These are phyloP conservation scores for Drosophila longiperda DNA, from an alignment of 2,888 invertebrate genomes.

Conservation along the genomic window DNA sequence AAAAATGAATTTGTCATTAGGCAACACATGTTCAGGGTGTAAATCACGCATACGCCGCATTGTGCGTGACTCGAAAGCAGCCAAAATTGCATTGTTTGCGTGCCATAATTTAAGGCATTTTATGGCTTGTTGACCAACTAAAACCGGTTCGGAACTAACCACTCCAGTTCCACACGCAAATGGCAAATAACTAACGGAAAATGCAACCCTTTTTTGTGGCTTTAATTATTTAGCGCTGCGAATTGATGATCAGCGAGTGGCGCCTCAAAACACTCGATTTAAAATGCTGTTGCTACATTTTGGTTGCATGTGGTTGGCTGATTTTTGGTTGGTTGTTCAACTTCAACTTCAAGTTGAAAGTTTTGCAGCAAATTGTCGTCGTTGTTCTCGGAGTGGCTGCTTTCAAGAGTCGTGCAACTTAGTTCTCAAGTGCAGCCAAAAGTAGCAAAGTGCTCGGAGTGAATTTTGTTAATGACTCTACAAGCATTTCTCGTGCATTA, in stretches of 20 bases:
- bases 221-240: slow-evolving; percentile 53
- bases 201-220: slow-evolving; percentile 13
- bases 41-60: slow-evolving; percentile 65
- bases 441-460: slow-evolving; percentile 41
- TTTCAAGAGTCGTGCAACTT: slow-evolving; percentile 7
- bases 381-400: not conserved
- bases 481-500: slow-evolving; percentile 51
- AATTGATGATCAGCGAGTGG: slow-evolving; percentile 50
- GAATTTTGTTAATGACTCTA: slow-evolving; percentile 59
- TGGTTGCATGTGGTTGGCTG: slow-evolving; percentile 38
- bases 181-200: slow-evolving; percentile 25
- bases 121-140: slow-evolving; percentile 32
- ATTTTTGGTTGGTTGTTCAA: slow-evolving; percentile 34
- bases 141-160: slow-evolving; percentile 2
- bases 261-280: slow-evolving; percentile 32
- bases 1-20: slow-evolving; percentile 50
- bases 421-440: slow-evolving; percentile 28
- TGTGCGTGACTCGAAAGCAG: slow-evolving; percentile 34
- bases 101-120: slow-evolving; percentile 44
- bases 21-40: slow-evolving; percentile 39
- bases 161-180: slow-evolving; percentile 1
- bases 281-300: slow-evolving; percentile 39
- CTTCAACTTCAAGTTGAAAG: slow-evolving; percentile 39
- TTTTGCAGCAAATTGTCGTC: slow-evolving; percentile 48
- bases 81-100: slow-evolving; percentile 35